phyloP scores from a whole-genome alignment of 2,797 vertebrate genomes.

The Arremon brunneinucha region DNA sequence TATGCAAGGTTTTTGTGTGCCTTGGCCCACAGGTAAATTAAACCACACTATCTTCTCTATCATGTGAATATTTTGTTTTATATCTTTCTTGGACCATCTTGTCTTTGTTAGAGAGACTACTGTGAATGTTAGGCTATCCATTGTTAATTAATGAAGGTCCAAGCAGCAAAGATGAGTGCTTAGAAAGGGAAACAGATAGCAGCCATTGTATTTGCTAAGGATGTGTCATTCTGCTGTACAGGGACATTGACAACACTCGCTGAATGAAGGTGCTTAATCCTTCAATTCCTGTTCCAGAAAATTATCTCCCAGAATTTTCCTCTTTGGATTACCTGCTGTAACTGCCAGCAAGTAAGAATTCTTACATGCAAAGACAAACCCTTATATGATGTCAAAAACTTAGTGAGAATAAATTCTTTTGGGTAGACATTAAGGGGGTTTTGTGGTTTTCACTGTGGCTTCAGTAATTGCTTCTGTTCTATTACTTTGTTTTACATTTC shows the following conservation, averaged over 20 bases:
- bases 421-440: not conserved
- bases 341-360: not conserved
- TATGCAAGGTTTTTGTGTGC: not conserved
- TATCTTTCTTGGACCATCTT: not conserved
- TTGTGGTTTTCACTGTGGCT: not conserved
- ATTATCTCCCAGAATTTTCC: not conserved
- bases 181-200: not conserved
- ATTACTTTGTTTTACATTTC: not conserved
- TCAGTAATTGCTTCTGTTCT: not conserved
- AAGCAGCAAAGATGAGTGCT: not conserved
- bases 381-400: not conserved
- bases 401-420: not conserved
- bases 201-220: not conserved
- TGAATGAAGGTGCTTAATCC: not conserved
- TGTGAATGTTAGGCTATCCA: not conserved
- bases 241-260: fast-evolving
- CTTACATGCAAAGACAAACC: not conserved
- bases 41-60: not conserved
- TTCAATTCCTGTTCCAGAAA: not conserved
- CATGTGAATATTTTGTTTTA: not conserved
- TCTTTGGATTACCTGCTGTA: not conserved
- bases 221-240: not conserved
- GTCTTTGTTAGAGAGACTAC: not conserved
- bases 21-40: not conserved
- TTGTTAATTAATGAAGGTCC: not conserved